These are phyloP conservation scores for Parnassius apollo DNA, from an alignment of 2,888 invertebrate species.

Conservation along the genomic window DNA sequence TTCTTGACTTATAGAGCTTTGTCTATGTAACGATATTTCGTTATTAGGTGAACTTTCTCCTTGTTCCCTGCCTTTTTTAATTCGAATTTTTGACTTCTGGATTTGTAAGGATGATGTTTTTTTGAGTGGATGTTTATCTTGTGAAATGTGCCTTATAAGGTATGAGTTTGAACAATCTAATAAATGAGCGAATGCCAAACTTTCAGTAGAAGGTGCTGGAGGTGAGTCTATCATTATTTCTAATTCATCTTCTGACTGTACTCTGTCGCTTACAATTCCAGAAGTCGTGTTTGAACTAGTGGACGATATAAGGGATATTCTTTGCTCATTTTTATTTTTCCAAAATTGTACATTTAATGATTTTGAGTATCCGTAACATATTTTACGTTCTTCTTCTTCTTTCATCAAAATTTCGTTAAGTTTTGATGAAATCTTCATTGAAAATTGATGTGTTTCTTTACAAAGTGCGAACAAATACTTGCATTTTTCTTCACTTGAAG, in stretches of 20 bases:
- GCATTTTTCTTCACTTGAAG: constrained; percentile 96
- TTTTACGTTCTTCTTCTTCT: constrained; percentile 88
- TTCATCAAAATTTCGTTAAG: constrained; percentile 90
- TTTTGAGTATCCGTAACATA: constrained; percentile 87
- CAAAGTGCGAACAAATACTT: constrained; percentile 93
- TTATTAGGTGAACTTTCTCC: constrained; percentile 45
- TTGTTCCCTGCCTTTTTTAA: constrained; percentile 59
- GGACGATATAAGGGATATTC: constrained; percentile 94
- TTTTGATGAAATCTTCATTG: constrained; percentile 94
- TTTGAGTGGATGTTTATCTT: constrained; percentile 52
- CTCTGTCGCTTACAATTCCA: constrained; percentile 97
- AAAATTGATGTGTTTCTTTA: constrained; percentile 96
- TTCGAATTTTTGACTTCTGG: constrained; percentile 56
- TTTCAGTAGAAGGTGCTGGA: constrained; percentile 93
- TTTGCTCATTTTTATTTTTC: constrained; percentile 87
- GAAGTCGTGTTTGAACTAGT: constrained; percentile 98
- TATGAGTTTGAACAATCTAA: constrained; percentile 82
- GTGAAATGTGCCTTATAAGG: constrained; percentile 56
- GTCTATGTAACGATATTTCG: constrained; percentile 48
- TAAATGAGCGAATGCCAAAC: constrained; percentile 89
- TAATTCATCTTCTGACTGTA: constrained; percentile 96
- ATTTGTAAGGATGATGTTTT: constrained; percentile 67
- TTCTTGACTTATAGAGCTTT: constrained; percentile 46
- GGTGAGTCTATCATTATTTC: constrained; percentile 92
- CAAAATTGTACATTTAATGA: constrained; percentile 82